Conservation (phyloP, 35 echinoderm and acorn worm species). For the Diadema setosum region DNA sequence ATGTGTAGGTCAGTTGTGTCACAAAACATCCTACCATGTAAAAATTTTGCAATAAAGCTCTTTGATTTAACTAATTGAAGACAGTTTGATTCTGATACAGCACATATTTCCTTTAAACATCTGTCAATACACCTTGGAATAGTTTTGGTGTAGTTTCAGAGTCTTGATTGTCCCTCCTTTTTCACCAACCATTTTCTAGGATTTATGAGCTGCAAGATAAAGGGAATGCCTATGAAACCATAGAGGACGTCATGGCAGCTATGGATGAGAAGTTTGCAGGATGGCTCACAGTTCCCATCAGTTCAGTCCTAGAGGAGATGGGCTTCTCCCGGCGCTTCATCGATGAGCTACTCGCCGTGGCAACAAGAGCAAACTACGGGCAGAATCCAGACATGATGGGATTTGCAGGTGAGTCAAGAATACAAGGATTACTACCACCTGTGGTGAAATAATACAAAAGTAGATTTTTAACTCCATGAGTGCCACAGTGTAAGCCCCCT, state of each 20-base stretch:
- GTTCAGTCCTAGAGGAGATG: not conserved
- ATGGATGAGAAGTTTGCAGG: not conserved
- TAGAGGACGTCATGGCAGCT: not conserved
- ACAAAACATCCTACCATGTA: too few species aligned
- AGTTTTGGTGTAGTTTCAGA: too few species aligned
- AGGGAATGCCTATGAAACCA: not conserved
- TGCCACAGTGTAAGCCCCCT: too few species aligned
- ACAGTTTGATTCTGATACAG: too few species aligned
- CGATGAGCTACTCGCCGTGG: slow-evolving; percentile 2
- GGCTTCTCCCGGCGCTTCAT: not conserved
- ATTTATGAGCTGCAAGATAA: not conserved
- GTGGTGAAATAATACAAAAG: too few species aligned
- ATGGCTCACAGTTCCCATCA: not conserved
- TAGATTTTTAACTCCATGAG: too few species aligned
- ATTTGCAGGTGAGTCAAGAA: slow-evolving; percentile 18
- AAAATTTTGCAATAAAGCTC: too few species aligned
- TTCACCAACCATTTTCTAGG: not conserved
- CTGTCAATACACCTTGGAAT: too few species aligned
- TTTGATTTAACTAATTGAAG: too few species aligned
- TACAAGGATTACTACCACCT: too few species aligned
- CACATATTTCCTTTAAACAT: too few species aligned
- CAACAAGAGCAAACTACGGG: slow-evolving; percentile 38
- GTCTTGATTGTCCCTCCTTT: not conserved
- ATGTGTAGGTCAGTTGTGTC: too few species aligned
- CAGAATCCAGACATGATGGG: slow-evolving; percentile 10